A percentile compares a stretch with the other conserved stretches of the same genome.
phyloP scores from a whole-genome alignment of 2,113 vertebrate genomes.

The Spilogale gracilis region DNA sequence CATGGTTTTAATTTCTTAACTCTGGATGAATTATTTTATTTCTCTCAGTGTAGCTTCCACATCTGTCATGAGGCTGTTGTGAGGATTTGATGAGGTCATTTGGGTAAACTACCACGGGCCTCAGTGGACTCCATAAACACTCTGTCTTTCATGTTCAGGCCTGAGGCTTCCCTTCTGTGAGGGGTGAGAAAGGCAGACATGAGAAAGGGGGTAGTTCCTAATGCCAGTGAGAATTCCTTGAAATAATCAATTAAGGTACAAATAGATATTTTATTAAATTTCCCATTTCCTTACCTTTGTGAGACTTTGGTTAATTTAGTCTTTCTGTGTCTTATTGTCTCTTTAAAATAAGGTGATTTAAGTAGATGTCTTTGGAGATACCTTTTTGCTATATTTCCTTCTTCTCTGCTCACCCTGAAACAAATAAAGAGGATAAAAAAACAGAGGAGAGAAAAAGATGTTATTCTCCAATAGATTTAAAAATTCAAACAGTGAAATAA shows the following conservation, averaged over 20 bases:
- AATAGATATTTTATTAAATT: not conserved
- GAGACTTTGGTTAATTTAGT: not conserved
- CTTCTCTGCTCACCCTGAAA: not conserved
- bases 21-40: not conserved
- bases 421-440: not conserved
- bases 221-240: not conserved
- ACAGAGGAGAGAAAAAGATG: not conserved
- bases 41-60: not conserved
- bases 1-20: not conserved
- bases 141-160: not conserved
- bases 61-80: not conserved
- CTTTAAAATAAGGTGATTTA: not conserved
- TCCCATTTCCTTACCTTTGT: not conserved
- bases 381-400: not conserved
- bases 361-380: not conserved
- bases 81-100: not conserved
- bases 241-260: not conserved
- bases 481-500: not conserved
- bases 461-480: not conserved
- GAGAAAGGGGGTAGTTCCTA: not conserved
- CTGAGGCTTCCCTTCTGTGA: not conserved
- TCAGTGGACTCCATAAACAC: not conserved
- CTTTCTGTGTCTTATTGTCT: not conserved
- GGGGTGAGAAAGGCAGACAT: not conserved
- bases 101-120: not conserved